Evolutionary conservation across 2,797 vertebrate species (phyloP), one percentile per base, ranked within the genome.

Genomic region (Gallinago nigripennis): DNA sequence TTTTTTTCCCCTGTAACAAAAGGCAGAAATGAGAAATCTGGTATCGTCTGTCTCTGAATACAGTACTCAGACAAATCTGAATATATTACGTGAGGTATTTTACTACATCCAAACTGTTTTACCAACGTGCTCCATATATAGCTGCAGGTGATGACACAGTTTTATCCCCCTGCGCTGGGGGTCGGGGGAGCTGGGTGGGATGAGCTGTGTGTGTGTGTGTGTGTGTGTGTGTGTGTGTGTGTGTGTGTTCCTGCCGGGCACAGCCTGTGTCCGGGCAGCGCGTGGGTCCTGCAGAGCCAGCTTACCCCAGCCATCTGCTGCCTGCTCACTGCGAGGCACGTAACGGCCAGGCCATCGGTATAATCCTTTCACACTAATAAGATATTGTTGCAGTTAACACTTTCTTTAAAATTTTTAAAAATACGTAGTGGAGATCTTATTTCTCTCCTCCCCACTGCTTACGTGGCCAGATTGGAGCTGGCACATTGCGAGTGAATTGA

Each of bases 281-380:
- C 71, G 63, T 16, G 33, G 56, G 7, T 71, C 83, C 57, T 31
- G 56, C 83, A 82, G 86, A 95, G 86, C 80, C 95, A 90, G 82
- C 78, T 95, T 69, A 94, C 2, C 2, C 16, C 61, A 58, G 50
- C 88, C 83, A 86, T 88, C 90, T 94, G 94, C 10, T 88, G 87
- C 35, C 8, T 39, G 10, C 88, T 85, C 23, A 70, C 68, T 24
- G 91, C 31, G 33, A 33, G 33, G 33, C 33, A 33, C 33, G 33
- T 33, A 33, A 33, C 33, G 33, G 33, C 75, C 86, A 56, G 86
- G 53, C 3, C 5, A 95, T 88, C 93, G 33, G 45, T 70, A 43
- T 96, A 96, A 95, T 95, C 94, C 95, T 81, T 87, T 93, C 86
- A 48, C 45, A 18, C 78, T 92, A 93, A 75, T 39, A 70, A 93